phyloP scores from a whole-genome alignment of 1,140 invertebrate genomes.

The Thrips palmi region DNA sequence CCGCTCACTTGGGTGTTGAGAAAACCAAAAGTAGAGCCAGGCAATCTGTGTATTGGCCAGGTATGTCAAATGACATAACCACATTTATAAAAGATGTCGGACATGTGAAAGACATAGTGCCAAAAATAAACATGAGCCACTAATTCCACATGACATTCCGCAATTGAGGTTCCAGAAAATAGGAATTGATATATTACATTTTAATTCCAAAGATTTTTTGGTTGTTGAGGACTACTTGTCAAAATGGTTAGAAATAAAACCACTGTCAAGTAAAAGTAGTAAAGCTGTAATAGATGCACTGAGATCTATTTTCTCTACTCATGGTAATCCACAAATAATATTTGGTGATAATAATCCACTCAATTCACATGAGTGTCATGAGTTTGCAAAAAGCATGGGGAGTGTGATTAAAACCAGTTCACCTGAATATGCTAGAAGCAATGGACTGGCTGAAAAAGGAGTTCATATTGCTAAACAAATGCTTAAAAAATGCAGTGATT shows the following conservation, averaged over 20 bases:
- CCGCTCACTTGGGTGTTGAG: slow-evolving; percentile 25
- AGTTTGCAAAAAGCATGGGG: too few relatives aligned
- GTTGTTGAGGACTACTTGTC: slow-evolving; percentile 12
- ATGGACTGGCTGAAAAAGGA: too few relatives aligned
- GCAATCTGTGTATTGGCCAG: slow-evolving; percentile 25
- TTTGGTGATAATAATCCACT: too few relatives aligned
- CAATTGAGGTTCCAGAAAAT: too few relatives aligned
- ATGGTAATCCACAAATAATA: slow-evolving; percentile 7
- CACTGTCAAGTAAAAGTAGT: slow-evolving; percentile 1
- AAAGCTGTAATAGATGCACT: slow-evolving; percentile 6
- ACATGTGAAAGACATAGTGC: slow-evolving; percentile 15
- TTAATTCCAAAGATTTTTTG: slow-evolving; percentile 6
- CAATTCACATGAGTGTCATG: too few relatives aligned
- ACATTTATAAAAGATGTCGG: slow-evolving; percentile 16
- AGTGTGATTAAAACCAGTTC: too few relatives aligned
- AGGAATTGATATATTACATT: slow-evolving; percentile 14
- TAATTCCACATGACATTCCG: slow-evolving; percentile 14
- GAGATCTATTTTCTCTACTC: slow-evolving; percentile 10
- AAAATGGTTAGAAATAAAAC: slow-evolving; percentile 12
- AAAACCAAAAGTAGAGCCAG: slow-evolving; percentile 21
- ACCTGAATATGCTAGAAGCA: too few relatives aligned
- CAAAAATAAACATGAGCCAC: slow-evolving; percentile 5
- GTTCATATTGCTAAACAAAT: too few relatives aligned
- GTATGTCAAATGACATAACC: slow-evolving; percentile 25
- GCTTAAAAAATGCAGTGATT: too few relatives aligned